These are phyloP conservation scores for Microctonus aethiopoides DNA, from an alignment of 2,888 invertebrate species.

Conservation along the genomic window DNA sequence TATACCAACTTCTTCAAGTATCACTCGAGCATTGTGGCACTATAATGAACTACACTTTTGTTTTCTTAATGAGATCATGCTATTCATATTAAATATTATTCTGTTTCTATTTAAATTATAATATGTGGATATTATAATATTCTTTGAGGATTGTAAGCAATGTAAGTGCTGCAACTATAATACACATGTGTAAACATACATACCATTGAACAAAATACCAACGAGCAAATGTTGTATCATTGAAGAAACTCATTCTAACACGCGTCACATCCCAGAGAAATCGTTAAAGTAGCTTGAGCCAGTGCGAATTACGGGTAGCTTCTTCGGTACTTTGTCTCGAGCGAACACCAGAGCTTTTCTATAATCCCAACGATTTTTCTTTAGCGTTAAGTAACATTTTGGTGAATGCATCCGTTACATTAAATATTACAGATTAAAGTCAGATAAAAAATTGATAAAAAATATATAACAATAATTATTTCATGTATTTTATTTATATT, in stretches of 20 bases:
- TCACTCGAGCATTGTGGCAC: conserved; percentile 2
- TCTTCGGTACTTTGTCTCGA: conserved; percentile 31
- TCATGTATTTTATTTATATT: background rate
- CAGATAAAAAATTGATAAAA: background rate
- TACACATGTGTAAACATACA: background rate
- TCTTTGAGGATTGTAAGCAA: no score
- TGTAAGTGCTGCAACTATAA: background rate
- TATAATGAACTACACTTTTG: conserved; percentile 33
- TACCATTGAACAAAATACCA: background rate
- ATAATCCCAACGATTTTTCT: conserved; percentile 31
- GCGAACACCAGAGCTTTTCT: conserved; percentile 27
- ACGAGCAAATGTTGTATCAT: background rate
- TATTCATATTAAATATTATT: background rate
- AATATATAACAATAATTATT: background rate
- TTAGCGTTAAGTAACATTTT: background rate
- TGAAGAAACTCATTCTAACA: conserved; percentile 23
- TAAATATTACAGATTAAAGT: background rate
- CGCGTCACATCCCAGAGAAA: conserved; percentile 33
- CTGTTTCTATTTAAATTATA: no score
- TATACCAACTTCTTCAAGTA: conserved; percentile 31
- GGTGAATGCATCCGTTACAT: background rate
- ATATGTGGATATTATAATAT: no score
- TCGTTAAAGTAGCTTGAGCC: conserved; percentile 32
- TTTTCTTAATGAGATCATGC: background rate
- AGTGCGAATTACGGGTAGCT: conserved; percentile 32